Base-by-base conservation (phyloP, 2,113 vertebrate genomes). In the Gallinago jamesoni region DNA sequence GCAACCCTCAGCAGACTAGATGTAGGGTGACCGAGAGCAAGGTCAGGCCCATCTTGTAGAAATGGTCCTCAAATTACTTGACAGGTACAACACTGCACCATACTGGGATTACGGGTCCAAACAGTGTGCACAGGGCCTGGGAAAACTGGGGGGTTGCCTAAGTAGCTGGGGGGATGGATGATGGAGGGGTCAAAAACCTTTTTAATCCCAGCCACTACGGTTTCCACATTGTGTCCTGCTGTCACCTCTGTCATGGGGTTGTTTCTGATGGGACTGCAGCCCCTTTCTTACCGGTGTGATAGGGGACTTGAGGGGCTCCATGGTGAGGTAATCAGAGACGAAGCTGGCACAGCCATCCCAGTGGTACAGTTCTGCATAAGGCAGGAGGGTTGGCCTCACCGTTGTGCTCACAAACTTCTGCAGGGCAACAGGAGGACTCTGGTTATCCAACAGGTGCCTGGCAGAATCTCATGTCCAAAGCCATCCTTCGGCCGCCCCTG, bases 401-500 rank as follows among this genome's bases (percentile, higher is more conserved):
- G 98, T 99, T 1, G 98, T 99, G 52, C 99, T 99, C 84, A 99
- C 98, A 90, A 99, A 99, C 95, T 99, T 99, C 99, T 99, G 95
- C 11, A 72, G 62, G 73, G 66, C 45, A 91, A 59, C 17, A 89
- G 92, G 70, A 96, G 16, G 48, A n/a, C 37, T 69, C 45, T 28
- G 18, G 41, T 87, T 67, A 89, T 27, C 12, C 37, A 88, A 18
- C 21, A 67, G 37, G 21, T 41, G 39, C 12, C 25, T 73, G 25
- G 19, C 17, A 88, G 37, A 73, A 64, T 39, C 4, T 78, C 28
- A 35, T 31, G 11, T 10, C 16, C 77, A 76, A 78, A 90, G 63
- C 23, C 31, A 88, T 22, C 33, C 30, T 87, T 31, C n/a, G 24
- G 72, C 53, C 48, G 48, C 2, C 6, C 31, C 73, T 74, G 50